Conservation (phyloP, 2,797 vertebrate species). For the Coccyzus lansbergi region DNA sequence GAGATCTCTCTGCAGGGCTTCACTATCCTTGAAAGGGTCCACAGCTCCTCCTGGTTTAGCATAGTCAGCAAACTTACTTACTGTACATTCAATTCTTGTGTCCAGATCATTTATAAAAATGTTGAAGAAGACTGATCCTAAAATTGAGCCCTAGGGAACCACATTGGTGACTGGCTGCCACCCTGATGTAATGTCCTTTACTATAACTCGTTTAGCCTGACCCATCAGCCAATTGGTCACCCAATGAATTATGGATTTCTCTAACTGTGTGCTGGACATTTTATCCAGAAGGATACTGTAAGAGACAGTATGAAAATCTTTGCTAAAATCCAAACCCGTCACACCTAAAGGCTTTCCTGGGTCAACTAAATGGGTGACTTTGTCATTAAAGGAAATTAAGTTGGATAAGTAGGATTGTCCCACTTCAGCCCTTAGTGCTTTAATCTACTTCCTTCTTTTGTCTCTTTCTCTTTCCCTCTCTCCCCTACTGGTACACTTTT, state of each 20-base stretch:
- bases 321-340: not conserved
- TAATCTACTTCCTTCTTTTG: not conserved
- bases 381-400: not conserved
- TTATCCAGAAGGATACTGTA: not conserved
- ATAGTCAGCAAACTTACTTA: not conserved
- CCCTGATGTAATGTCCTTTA: not conserved
- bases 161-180: not conserved
- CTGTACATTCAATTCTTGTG: not conserved
- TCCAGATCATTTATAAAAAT: not conserved
- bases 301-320: not conserved
- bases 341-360: not conserved
- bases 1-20: not conserved
- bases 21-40: not conserved
- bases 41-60: not conserved
- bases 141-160: not conserved
- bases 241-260: not conserved
- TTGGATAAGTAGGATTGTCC: not conserved
- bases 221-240: not conserved
- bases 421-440: not conserved
- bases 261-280: not conserved
- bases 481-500: not conserved
- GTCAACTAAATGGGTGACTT: not conserved
- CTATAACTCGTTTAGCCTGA: not conserved
- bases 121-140: not conserved
- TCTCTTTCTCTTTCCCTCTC: not conserved